A percentile compares a stretch with the other conserved stretches of the same genome.
These are phyloP conservation scores for Meteorus cinctellus DNA, from an alignment of 2,888 invertebrate species.

Conservation along the genomic window DNA sequence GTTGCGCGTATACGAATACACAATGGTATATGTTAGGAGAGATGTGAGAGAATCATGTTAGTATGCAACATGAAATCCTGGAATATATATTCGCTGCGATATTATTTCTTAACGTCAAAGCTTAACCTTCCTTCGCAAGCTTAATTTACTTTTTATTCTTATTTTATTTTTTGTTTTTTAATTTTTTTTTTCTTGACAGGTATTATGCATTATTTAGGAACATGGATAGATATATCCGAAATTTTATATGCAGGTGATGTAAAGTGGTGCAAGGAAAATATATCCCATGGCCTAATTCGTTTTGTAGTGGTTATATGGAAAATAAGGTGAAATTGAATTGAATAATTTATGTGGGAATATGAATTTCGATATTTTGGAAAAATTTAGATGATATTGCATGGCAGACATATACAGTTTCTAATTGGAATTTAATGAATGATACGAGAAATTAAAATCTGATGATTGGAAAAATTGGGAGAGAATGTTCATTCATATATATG, in stretches of 20 bases:
- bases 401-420: neutral
- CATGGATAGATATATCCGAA: too few relatives aligned
- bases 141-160: neutral
- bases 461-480: too few relatives aligned
- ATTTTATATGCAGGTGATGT: too few relatives aligned
- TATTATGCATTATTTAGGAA: too few relatives aligned
- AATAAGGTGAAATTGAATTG: too few relatives aligned
- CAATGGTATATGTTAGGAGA: constrained; percentile 1
- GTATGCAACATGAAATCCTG: constrained; percentile 9
- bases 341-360: neutral
- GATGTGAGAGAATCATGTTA: constrained; percentile 8
- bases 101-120: constrained; percentile 7
- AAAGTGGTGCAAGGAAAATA: too few relatives aligned
- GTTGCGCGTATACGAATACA: constrained; percentile 26
- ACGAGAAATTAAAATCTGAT: too few relatives aligned
- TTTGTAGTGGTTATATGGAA: too few relatives aligned
- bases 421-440: too few relatives aligned
- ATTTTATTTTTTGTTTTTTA: neutral
- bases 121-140: neutral
- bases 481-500: too few relatives aligned
- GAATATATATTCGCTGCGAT: constrained; percentile 11
- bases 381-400: neutral
- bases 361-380: neutral
- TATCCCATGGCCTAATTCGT: too few relatives aligned
- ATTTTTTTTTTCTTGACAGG: neutral